phyloP scores from a whole-genome alignment of 2,888 invertebrate genomes.

The Phoenoteleia sp. region DNA sequence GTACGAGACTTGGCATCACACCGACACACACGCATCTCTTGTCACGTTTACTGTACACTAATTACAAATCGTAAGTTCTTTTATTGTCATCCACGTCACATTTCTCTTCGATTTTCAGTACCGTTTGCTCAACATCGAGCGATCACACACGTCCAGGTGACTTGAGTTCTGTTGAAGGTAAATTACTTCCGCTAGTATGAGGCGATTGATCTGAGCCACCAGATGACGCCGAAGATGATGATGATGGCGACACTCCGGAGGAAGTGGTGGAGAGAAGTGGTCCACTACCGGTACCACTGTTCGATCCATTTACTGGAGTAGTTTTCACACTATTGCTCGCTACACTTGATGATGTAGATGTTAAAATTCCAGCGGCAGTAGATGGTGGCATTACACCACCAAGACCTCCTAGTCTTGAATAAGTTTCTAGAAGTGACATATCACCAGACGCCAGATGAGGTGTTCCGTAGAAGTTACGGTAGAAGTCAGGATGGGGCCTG shows the following conservation, averaged over 20 bases:
- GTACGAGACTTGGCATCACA: slow-evolving; percentile 57
- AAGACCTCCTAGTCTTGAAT: slow-evolving; percentile 90
- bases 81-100: slow-evolving; percentile 83
- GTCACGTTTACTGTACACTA: slow-evolving; percentile 84
- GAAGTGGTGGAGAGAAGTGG: slow-evolving; percentile 88
- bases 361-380: slow-evolving; percentile 81
- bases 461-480: slow-evolving; percentile 92
- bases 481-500: slow-evolving; percentile 91
- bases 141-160: slow-evolving; percentile 85
- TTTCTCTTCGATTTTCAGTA: slow-evolving; percentile 18
- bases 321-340: slow-evolving; percentile 83
- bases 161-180: slow-evolving; percentile 84
- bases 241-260: slow-evolving; percentile 88
- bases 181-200: slow-evolving; percentile 79
- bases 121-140: slow-evolving; percentile 1
- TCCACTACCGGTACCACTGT: slow-evolving; percentile 80
- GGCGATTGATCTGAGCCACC: slow-evolving; percentile 86
- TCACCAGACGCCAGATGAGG: slow-evolving; percentile 89
- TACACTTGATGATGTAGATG: slow-evolving; percentile 86
- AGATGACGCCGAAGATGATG: slow-evolving; percentile 88
- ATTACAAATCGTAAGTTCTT: slow-evolving; percentile 84
- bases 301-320: slow-evolving; percentile 85
- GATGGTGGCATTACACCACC: slow-evolving; percentile 85
- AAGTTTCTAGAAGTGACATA: slow-evolving; percentile 91
- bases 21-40: slow-evolving; percentile 50